Conservation (phyloP, 2,113 vertebrate species). For the Dromas ardeola region DNA sequence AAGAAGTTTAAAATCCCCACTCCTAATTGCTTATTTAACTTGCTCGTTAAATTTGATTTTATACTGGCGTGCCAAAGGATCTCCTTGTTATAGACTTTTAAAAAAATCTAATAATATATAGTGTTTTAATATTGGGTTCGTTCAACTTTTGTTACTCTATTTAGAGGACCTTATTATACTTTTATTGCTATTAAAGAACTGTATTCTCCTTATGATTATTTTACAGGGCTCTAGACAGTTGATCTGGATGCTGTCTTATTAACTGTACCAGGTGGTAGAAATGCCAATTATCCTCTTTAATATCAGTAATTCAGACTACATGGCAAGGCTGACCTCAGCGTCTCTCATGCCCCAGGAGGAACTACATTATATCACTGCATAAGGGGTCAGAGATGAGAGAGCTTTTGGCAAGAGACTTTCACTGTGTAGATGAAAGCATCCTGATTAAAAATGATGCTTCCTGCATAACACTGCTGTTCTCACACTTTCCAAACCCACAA, state of each 20-base stretch:
- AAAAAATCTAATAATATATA: constrained; percentile 58
- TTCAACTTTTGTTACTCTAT: constrained; percentile 56
- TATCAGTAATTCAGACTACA: constrained; percentile 52
- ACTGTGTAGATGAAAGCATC: constrained; percentile 39
- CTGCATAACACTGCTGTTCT: constrained; percentile 38
- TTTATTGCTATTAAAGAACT: constrained; percentile 50
- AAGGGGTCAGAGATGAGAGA: constrained; percentile 54
- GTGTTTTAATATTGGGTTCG: constrained; percentile 26
- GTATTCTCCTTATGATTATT: constrained; percentile 58
- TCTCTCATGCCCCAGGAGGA: constrained; percentile 32
- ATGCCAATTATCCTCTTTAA: constrained; percentile 62
- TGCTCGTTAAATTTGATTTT: constrained; percentile 66
- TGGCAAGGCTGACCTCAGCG: constrained; percentile 51
- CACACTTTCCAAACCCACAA: constrained; percentile 45
- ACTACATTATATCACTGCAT: constrained; percentile 15
- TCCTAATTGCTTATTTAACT: constrained; percentile 73
- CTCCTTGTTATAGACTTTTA: constrained; percentile 65
- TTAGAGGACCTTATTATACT: constrained; percentile 61
- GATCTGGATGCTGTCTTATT: constrained; percentile 58
- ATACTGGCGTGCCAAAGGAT: constrained; percentile 63
- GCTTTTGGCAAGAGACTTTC: constrained; percentile 42
- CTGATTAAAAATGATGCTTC: constrained; percentile 60
- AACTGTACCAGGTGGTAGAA: constrained; percentile 56
- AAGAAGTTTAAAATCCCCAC: constrained; percentile 49
- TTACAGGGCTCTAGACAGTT: constrained; percentile 60